Percentiles rank a stretch among this genome's conserved stretches.
These are phyloP conservation scores for Deilephila porcellus DNA, from an alignment of 2,888 invertebrate species.

Conservation along the genomic window DNA sequence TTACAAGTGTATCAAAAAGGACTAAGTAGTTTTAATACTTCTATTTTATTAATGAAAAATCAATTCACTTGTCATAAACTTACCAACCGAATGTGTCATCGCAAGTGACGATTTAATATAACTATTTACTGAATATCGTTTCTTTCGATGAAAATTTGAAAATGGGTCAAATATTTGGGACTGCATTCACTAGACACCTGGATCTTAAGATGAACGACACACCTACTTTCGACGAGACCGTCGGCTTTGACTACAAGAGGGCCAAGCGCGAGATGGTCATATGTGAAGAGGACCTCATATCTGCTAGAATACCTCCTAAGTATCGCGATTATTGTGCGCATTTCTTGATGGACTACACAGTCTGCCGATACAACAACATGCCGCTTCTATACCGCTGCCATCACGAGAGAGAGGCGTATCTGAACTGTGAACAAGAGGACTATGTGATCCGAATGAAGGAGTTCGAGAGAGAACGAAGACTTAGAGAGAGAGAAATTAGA, in stretches of 20 bases:
- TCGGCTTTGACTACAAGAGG: conserved; percentile 89
- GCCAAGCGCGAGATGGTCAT: conserved; percentile 89
- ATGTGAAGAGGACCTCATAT: conserved; percentile 88
- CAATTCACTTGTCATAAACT: not conserved
- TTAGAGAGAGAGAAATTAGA: conserved; percentile 64
- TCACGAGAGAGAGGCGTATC: conserved; percentile 89
- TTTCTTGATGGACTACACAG: conserved; percentile 86
- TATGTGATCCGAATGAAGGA: conserved; percentile 84
- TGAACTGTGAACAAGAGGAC: conserved; percentile 92
- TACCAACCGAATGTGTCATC: not conserved
- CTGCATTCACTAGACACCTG: conserved; percentile 50
- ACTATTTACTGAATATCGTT: not conserved
- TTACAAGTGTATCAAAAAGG: no score
- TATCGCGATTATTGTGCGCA: conserved; percentile 94
- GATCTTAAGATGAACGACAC: conserved; percentile 64
- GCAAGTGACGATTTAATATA: not conserved
- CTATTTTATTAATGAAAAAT: no score
- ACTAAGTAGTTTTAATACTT: no score
- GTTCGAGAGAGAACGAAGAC: conserved; percentile 70
- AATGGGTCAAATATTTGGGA: conserved; percentile 69
- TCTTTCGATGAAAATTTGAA: conserved; percentile 24
- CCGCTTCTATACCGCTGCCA: conserved; percentile 88
- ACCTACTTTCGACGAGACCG: conserved; percentile 87
- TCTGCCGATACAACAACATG: conserved; percentile 88
- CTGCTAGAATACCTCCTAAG: conserved; percentile 87